Evolutionary conservation across 2,797 vertebrate species (phyloP), one percentile per base, ranked within the genome.

Genomic region (Adrianichthys oophorus): DNA sequence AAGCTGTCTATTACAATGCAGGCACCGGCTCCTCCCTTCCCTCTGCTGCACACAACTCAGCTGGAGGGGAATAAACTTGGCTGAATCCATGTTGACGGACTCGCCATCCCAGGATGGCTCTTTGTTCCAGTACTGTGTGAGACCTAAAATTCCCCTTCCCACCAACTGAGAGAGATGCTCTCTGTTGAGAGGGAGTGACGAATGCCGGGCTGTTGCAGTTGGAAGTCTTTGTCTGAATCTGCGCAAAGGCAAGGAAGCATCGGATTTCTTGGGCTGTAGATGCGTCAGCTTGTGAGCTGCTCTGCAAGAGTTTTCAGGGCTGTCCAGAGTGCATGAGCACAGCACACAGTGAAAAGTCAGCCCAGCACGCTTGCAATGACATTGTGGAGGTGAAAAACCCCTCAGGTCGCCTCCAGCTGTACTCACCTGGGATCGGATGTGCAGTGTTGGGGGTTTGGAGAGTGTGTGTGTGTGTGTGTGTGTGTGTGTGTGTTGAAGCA

Each of bases 351-450:
- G 17, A 56, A 57, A 62, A 78, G 75, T 72, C 56, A 23, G 68
- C 26, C 41, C 56, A 54, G 79, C 69, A 80, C 57, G 64, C 75
- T 68, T 12, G 45, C 45, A 72, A 82, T 84, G 85, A 89, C 87
- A 89, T 83, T 87, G 85, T 78, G 52, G 83, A 79, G 85, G 79
- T 84, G 75, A 86, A 79, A 78, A 84, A 86, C 57, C 76, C 84
- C 78, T 80, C 73, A 63, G 82, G 86, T 87, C 63, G 65, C 72
- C 82, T 80, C 76, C 69, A 78, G 78, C 72, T 42, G 71, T 67
- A 69, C 78, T 80, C 87, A 83, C 83, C 77, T 78, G 84, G 87
- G 89, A 90, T 61, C 70, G 67, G 57, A 72, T 74, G 78, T 87
- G 83, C 85, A 78, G 82, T 73, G 79, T 75, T 68, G 60, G 53